Evolutionary conservation across 64 coral and sea anemone species (phyloP).

Genomic region (Dendrophyllia cribrosa): DNA sequence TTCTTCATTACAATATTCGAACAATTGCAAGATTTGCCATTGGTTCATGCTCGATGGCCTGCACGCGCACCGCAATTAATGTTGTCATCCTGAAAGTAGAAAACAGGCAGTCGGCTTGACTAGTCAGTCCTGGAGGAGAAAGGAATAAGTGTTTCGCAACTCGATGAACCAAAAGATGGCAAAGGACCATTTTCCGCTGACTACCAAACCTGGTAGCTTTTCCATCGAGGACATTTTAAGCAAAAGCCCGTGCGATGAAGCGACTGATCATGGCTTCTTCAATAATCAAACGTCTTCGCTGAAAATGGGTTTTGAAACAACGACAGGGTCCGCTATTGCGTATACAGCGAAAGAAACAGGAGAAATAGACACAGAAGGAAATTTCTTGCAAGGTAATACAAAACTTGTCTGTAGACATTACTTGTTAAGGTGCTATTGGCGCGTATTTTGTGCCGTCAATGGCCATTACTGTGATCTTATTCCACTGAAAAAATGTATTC

Average conservation of each 20-base stretch:
- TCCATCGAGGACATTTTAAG: conserved; percentile 16
- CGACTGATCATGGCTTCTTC: neutral
- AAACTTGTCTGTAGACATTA: neutral
- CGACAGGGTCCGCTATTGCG: neutral
- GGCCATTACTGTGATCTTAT: no score
- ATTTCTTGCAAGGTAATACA: neutral
- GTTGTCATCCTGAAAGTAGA: neutral
- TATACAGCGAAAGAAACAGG: neutral
- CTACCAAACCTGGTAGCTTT: neutral
- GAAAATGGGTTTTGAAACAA: neutral
- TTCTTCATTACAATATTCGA: neutral
- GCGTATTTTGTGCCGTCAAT: no score
- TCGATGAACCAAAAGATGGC: neutral
- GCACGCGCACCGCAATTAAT: conserved; percentile 6
- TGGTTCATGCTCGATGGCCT: neutral
- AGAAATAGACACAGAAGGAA: neutral
- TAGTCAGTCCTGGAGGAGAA: neutral
- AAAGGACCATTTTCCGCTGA: no score
- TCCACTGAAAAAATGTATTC: no score
- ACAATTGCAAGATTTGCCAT: conserved; percentile 18
- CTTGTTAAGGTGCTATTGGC: neutral
- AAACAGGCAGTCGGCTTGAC: neutral
- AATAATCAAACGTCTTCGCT: neutral
- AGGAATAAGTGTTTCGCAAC: neutral
- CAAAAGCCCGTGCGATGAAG: neutral